Conservation (phyloP, 2,888 invertebrate genomes). For the Lasioglossum leucozonium region DNA sequence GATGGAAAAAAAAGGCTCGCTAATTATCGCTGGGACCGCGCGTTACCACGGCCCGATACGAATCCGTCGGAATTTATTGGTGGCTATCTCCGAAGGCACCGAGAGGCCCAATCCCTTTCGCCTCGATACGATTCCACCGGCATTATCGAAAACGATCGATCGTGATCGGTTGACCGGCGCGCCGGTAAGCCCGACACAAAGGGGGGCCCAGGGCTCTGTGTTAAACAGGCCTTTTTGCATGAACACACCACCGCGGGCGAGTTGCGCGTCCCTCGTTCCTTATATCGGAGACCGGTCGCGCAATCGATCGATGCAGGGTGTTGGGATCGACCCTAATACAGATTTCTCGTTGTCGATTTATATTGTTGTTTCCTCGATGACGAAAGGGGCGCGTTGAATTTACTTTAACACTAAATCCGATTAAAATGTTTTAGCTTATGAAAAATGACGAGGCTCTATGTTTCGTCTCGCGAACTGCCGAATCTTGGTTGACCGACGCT, state of each 20-base stretch:
- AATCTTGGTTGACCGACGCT: too few relatives aligned
- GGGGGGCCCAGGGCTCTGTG: slow-evolving; percentile 12
- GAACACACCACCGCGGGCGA: not conserved
- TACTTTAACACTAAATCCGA: too few relatives aligned
- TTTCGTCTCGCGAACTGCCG: too few relatives aligned
- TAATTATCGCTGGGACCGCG: slow-evolving; percentile 65
- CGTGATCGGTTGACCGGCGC: slow-evolving; percentile 62
- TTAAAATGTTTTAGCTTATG: too few relatives aligned
- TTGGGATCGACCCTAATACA: not conserved
- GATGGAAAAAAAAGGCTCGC: slow-evolving; percentile 45
- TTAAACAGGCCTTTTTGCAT: slow-evolving; percentile 21
- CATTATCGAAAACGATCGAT: slow-evolving; percentile 66
- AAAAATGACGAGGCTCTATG: too few relatives aligned
- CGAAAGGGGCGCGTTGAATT: too few relatives aligned
- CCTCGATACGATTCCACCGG: slow-evolving; percentile 31
- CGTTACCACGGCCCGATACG: slow-evolving; percentile 32
- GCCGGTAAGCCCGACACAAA: slow-evolving; percentile 45
- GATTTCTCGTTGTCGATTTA: not conserved
- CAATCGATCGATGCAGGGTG: not conserved
- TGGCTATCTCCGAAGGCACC: slow-evolving; percentile 44
- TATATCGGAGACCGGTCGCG: not conserved
- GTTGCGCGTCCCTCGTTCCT: not conserved
- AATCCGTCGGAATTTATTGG: slow-evolving; percentile 57
- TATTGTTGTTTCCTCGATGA: not conserved
- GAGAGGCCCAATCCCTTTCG: slow-evolving; percentile 36